phyloP scores from a whole-genome alignment of 1,140 invertebrate genomes.

The Heliconius eleuchia region DNA sequence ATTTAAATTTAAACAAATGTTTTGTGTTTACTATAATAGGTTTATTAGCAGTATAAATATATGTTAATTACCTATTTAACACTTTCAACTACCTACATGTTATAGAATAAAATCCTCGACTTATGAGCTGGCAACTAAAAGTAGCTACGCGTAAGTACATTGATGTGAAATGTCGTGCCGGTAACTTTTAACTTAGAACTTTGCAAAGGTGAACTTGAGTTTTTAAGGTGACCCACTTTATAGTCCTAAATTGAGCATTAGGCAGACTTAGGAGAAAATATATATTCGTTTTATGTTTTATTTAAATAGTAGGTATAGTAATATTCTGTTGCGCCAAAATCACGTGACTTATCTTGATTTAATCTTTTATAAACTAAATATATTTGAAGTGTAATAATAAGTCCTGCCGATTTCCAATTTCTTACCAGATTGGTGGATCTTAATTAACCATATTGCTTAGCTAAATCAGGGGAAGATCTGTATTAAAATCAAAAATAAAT shows the following conservation, averaged over 20 bases:
- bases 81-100: no score
- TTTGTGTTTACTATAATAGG: no score
- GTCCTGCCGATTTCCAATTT: no score
- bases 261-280: neutral
- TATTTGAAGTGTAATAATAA: no score
- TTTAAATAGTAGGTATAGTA: neutral
- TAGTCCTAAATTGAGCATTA: conserved; percentile 1
- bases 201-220: conserved; percentile 20
- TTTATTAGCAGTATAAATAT: no score
- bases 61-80: no score
- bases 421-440: no score
- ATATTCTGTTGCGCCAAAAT: neutral
- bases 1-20: no score
- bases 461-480: no score
- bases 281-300: neutral
- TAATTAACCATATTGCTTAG: no score
- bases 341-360: neutral
- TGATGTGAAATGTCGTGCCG: conserved; percentile 15
- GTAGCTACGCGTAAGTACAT: neutral
- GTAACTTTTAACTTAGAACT: conserved; percentile 21
- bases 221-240: conserved; percentile 16
- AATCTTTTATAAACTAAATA: neutral
- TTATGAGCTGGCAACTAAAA: neutral
- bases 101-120: no score
- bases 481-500: no score